phyloP scores from a whole-genome alignment of 2,888 invertebrate species.

The Chloroclystis v-ata region DNA sequence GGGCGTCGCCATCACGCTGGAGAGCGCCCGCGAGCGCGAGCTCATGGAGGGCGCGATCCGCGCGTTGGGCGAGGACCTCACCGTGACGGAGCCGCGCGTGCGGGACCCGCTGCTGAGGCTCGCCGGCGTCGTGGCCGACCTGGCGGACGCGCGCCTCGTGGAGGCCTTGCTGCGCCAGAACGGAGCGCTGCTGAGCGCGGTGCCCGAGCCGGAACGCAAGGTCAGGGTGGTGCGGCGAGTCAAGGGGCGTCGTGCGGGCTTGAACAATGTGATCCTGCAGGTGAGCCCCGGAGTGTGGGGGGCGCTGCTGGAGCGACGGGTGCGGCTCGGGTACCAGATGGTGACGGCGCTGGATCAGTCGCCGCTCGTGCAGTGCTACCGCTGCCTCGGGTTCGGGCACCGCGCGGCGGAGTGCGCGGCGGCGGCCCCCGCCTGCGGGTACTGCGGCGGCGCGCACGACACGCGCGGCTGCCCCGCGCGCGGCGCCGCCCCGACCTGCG shows the following conservation, averaged over 20 bases:
- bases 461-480: slow-evolving; percentile 4
- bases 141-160: background rate
- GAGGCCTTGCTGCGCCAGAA: background rate
- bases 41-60: no score
- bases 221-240: background rate
- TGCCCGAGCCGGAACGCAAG: no score
- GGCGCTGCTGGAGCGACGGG: background rate
- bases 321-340: slow-evolving; percentile 6
- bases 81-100: background rate
- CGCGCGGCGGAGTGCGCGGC: background rate
- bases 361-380: slow-evolving; percentile 4
- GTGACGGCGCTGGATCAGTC: slow-evolving; percentile 5
- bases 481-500: background rate
- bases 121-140: no score
- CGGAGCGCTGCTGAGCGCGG: background rate
- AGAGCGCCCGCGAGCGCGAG: no score
- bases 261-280: background rate
- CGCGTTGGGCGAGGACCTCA: background rate
- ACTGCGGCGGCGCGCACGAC: slow-evolving; percentile 4
- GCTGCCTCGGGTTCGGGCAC: slow-evolving; percentile 7
- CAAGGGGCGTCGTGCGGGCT: background rate
- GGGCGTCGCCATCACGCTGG: no score
- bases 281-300: slow-evolving; percentile 1
- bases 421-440: background rate
- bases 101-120: no score